phyloP scores from a whole-genome alignment of 2,888 invertebrate species.

The Mesoligia furuncula region DNA sequence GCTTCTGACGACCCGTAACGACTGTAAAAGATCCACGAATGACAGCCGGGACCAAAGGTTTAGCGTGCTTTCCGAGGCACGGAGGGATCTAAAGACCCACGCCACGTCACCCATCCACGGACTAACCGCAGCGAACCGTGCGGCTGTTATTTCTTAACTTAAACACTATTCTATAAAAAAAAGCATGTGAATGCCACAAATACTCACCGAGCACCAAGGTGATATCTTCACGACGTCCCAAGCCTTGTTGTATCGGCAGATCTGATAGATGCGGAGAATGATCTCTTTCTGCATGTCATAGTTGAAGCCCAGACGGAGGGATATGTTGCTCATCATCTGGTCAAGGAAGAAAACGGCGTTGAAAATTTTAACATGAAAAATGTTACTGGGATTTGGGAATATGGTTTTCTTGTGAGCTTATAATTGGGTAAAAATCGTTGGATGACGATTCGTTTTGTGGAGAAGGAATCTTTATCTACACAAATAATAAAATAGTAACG shows the following conservation, averaged over 20 bases:
- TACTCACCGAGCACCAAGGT: slow-evolving; percentile 94
- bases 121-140: background rate
- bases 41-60: background rate
- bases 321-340: slow-evolving; percentile 90
- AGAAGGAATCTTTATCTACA: background rate
- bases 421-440: background rate
- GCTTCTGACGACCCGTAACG: background rate
- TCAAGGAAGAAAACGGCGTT: background rate
- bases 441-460: background rate
- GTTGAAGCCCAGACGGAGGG: slow-evolving; percentile 92
- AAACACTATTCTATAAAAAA: background rate
- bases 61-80: background rate
- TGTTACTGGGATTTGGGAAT: background rate
- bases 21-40: background rate
- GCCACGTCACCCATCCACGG: no score
- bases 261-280: slow-evolving; percentile 93
- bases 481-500: no score
- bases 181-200: background rate
- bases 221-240: slow-evolving; percentile 92
- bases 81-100: no score
- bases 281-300: slow-evolving; percentile 89
- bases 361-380: background rate
- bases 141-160: no score
- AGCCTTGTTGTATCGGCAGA: slow-evolving; percentile 95
- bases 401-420: background rate